Conservation (phyloP, 2,888 invertebrate species). For the Catocala fraxini region DNA sequence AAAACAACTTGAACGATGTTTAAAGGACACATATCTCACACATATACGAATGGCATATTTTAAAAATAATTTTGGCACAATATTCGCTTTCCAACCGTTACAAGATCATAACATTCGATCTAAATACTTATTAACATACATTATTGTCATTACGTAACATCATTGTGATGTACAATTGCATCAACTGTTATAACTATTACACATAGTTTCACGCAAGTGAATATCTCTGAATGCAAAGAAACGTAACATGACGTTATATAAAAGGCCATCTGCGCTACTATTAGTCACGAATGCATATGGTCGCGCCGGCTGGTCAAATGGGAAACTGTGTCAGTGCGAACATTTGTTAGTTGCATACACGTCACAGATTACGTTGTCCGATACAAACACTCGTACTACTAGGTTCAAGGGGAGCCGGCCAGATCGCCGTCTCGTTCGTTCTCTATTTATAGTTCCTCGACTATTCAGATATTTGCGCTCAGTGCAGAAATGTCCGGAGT, state of each 20-base stretch:
- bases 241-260: slow-evolving; percentile 58
- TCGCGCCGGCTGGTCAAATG: slow-evolving; percentile 79
- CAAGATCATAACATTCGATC: slow-evolving; percentile 10
- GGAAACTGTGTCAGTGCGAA: slow-evolving; percentile 84
- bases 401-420: slow-evolving; percentile 87
- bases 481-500: slow-evolving; percentile 85
- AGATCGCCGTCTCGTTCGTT: slow-evolving; percentile 80
- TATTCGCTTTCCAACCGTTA: slow-evolving; percentile 7
- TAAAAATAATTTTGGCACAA: slow-evolving; percentile 29
- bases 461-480: slow-evolving; percentile 83
- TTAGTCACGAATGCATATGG: slow-evolving; percentile 77
- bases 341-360: slow-evolving; percentile 77
- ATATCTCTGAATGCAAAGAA: slow-evolving; percentile 53
- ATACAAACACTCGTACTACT: slow-evolving; percentile 71
- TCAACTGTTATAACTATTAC: slow-evolving; percentile 28
- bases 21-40: slow-evolving; percentile 36
- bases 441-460: slow-evolving; percentile 84
- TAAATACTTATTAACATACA: not conserved
- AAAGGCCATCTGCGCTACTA: slow-evolving; percentile 70
- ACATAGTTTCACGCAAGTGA: slow-evolving; percentile 51
- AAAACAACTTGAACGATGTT: slow-evolving; percentile 17
- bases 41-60: slow-evolving; percentile 24
- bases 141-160: slow-evolving; percentile 3
- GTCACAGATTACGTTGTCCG: slow-evolving; percentile 78
- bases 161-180: slow-evolving; percentile 29